Evolutionary conservation across 1,140 invertebrate genomes (phyloP).

Genomic region (Drosophila sulfurigaster): DNA sequence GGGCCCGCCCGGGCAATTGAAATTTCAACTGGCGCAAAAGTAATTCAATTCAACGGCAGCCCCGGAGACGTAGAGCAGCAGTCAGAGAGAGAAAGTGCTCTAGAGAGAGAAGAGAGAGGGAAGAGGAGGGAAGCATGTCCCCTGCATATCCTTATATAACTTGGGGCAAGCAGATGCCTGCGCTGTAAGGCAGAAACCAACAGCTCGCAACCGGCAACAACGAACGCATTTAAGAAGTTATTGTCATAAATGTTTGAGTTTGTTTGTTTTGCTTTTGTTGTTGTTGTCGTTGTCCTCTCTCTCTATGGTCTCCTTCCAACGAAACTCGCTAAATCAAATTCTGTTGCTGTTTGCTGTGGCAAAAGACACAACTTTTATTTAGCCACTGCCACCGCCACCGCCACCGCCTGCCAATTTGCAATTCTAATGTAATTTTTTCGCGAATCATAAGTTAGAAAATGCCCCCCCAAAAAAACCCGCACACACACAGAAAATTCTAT

Average conservation of each 20-base stretch:
- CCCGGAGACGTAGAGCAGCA: slow-evolving; percentile 47
- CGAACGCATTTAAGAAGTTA: slow-evolving; percentile 83
- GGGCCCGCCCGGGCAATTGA: slow-evolving; percentile 64
- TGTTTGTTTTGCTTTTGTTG: slow-evolving; percentile 64
- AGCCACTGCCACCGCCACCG: slow-evolving; percentile 33
- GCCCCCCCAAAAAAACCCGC: background rate
- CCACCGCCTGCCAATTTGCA: slow-evolving; percentile 68
- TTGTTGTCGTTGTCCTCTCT: background rate
- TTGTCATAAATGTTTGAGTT: slow-evolving; percentile 83
- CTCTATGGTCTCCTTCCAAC: background rate
- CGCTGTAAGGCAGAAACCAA: slow-evolving; percentile 28
- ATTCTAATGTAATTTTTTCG: slow-evolving; percentile 83
- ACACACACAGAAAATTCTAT: background rate
- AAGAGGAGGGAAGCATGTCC: background rate
- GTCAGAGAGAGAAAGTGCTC: background rate
- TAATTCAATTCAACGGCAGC: slow-evolving; percentile 79
- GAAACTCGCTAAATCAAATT: slow-evolving; percentile 45
- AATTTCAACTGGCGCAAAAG: slow-evolving; percentile 82
- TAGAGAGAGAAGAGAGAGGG: no score
- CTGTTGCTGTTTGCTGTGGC: slow-evolving; percentile 34
- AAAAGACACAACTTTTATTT: slow-evolving; percentile 77
- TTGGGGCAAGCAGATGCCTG: slow-evolving; percentile 18
- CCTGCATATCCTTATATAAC: slow-evolving; percentile 54
- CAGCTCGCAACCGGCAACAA: slow-evolving; percentile 61
- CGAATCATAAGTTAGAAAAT: slow-evolving; percentile 79